Evolutionary conservation across 1,140 invertebrate species (phyloP).

Genomic region (Brachystomella parvula): DNA sequence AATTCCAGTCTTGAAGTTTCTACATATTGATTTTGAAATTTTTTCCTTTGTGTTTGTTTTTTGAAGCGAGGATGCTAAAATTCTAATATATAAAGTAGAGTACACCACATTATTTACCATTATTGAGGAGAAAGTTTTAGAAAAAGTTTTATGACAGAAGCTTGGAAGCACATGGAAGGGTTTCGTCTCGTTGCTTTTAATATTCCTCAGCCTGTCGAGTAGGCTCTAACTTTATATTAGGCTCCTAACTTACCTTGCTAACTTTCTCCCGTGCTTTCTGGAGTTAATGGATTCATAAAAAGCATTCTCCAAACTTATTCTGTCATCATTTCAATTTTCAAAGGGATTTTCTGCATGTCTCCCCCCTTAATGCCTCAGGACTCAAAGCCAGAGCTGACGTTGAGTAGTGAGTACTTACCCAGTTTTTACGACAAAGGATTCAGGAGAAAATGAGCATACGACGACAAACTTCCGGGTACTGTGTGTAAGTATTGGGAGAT

Average conservation of each 20-base stretch:
- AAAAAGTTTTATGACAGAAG: background rate
- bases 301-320: background rate
- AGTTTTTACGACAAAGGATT: conserved; percentile 66
- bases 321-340: background rate
- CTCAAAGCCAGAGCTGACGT: background rate
- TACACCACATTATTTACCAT: background rate
- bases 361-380: too few relatives aligned
- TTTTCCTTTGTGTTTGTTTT: too few relatives aligned
- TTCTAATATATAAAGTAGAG: too few relatives aligned
- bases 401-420: conserved; percentile 46
- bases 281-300: background rate
- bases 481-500: conserved; percentile 67
- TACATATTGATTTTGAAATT: too few relatives aligned
- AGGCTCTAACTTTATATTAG: background rate
- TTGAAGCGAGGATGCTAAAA: too few relatives aligned
- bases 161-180: background rate
- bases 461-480: conserved; percentile 69
- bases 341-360: conserved; percentile 9
- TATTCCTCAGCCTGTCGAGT: background rate
- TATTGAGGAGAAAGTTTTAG: background rate
- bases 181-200: background rate
- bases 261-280: background rate
- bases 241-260: background rate
- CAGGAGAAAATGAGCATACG: conserved; percentile 66
- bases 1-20: too few relatives aligned